Conservation (phyloP, 2,888 invertebrate genomes). For the Trachelus tabidus region DNA sequence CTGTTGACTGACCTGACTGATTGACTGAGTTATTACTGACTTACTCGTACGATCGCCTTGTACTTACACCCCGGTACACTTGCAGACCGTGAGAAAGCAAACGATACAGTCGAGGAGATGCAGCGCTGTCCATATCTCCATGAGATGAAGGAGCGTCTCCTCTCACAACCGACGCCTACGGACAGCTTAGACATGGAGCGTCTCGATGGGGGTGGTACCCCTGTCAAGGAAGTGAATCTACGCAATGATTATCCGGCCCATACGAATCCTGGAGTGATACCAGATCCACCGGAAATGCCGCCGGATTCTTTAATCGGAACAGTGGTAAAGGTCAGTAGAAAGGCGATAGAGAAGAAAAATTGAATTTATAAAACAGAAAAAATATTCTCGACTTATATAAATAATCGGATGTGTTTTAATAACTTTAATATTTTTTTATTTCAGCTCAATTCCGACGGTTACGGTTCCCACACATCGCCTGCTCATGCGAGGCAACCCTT, state of each 20-base stretch:
- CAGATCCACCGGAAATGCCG: conserved; percentile 65
- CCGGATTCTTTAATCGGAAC: conserved; percentile 84
- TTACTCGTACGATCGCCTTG: not conserved
- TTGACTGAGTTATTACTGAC: not conserved
- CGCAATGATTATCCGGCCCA: conserved; percentile 65
- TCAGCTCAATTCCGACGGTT: conserved; percentile 89
- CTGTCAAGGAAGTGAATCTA: conserved; percentile 65
- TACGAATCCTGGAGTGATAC: conserved; percentile 66
- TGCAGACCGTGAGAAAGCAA: not conserved
- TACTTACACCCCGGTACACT: not conserved
- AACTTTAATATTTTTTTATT: conserved; percentile 37
- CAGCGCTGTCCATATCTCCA: conserved; percentile 92
- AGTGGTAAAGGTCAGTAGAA: conserved; percentile 82
- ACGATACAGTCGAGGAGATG: conserved; percentile 70
- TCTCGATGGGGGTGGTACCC: conserved; percentile 68
- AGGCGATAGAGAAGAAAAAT: not conserved
- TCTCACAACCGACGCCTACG: conserved; percentile 76
- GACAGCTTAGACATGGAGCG: conserved; percentile 75
- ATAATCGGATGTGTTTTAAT: too few relatives aligned
- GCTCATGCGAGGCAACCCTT: conserved; percentile 79
- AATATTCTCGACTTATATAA: not conserved
- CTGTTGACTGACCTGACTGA: not conserved
- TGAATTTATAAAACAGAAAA: not conserved
- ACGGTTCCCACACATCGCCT: conserved; percentile 87
- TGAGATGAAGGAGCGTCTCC: conserved; percentile 92